A percentile compares a stretch with the other conserved stretches of the same genome.
Conservation (phyloP, 2,797 vertebrate genomes). For the Fistularia commersonii region DNA sequence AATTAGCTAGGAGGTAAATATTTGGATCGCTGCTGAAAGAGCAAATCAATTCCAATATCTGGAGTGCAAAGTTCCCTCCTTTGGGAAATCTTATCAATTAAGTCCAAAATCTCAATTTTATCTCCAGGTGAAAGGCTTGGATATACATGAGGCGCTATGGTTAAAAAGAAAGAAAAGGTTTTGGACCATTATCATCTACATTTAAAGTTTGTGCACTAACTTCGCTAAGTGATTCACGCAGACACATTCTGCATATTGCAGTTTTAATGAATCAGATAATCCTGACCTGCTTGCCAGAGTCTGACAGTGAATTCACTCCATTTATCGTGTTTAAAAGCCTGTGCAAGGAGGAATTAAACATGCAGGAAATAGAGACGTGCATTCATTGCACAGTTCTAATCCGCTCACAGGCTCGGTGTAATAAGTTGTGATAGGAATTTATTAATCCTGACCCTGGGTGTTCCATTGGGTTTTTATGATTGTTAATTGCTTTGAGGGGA, state of each 20-base stretch:
- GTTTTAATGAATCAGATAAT: conserved; percentile 17
- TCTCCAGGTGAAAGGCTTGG: conserved; percentile 27
- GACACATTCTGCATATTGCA: conserved; percentile 1
- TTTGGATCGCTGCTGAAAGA: conserved; percentile 52
- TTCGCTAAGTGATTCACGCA: background rate
- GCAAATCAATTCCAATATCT: conserved; percentile 71
- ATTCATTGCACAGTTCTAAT: conserved; percentile 62
- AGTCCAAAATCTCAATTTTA: conserved; percentile 49
- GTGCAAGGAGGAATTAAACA: conserved; percentile 21
- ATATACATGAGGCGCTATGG: conserved; percentile 24
- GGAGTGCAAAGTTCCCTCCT: conserved; percentile 57
- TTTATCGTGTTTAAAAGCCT: conserved; percentile 18
- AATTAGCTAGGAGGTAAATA: conserved; percentile 71
- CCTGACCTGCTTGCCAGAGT: conserved; percentile 16
- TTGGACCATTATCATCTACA: conserved; percentile 17
- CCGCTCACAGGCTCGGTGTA: conserved; percentile 63
- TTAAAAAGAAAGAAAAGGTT: conserved; percentile 11
- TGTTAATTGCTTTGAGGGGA: conserved; percentile 65
- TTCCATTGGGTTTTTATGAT: conserved; percentile 46
- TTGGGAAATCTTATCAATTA: conserved; percentile 59
- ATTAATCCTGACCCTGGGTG: conserved; percentile 66
- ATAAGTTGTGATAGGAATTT: conserved; percentile 68
- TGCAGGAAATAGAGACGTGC: conserved; percentile 45
- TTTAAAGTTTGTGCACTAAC: conserved; percentile 5
- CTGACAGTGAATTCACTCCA: conserved; percentile 24